These are phyloP conservation scores for Protonibea diacanthus DNA, from an alignment of 2,797 vertebrate genomes.

Conservation along the genomic window DNA sequence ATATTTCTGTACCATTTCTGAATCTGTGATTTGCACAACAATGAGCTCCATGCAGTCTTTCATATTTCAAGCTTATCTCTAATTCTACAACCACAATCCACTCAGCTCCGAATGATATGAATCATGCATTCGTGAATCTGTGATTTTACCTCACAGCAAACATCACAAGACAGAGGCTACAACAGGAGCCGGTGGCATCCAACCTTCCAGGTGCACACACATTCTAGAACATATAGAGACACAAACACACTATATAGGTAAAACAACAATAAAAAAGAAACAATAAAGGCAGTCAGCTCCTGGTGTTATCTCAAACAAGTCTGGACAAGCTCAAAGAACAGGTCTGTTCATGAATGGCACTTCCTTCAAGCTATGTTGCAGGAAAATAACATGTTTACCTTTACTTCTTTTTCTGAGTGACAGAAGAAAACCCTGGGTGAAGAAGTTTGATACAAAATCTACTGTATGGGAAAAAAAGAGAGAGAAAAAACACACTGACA, in stretches of 20 bases:
- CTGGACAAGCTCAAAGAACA: conserved; percentile 7
- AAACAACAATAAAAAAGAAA: neutral
- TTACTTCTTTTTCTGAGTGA: neutral
- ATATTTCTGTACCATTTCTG: conserved; percentile 16
- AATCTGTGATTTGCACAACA: conserved; percentile 10
- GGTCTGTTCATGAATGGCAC: neutral
- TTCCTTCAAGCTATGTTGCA: neutral
- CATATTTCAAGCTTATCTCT: conserved; percentile 37
- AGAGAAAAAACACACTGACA: neutral
- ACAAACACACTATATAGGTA: neutral
- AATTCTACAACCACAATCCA: conserved; percentile 47
- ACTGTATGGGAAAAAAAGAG: too few species aligned
- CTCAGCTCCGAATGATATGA: conserved; percentile 36
- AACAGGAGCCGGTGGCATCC: neutral
- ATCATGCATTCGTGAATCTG: conserved; percentile 36
- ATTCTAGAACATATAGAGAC: neutral
- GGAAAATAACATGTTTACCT: conserved; percentile 15
- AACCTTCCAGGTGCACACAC: neutral
- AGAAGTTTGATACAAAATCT: neutral
- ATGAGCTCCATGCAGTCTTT: conserved; percentile 21
- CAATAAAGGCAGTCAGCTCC: neutral
- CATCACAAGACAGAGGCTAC: neutral
- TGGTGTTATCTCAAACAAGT: neutral
- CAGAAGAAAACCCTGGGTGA: neutral
- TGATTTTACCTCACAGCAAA: neutral